These are phyloP conservation scores for Thunnus albacares DNA, from an alignment of 2,797 vertebrate genomes.

Conservation along the genomic window DNA sequence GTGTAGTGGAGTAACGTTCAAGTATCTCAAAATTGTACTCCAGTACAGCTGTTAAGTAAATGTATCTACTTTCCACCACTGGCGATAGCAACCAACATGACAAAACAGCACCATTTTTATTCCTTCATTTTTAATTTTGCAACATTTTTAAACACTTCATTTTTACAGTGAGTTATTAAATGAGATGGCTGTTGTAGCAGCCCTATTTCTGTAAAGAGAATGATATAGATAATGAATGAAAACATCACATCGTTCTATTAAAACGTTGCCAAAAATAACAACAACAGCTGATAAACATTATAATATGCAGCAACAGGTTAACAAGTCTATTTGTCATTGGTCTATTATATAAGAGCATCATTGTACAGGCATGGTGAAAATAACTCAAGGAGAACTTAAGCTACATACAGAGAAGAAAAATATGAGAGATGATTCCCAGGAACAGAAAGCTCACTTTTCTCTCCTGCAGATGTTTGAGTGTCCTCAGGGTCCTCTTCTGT, in stretches of 20 bases:
- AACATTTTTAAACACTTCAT: neutral
- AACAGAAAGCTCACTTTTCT: neutral
- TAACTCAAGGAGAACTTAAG: neutral
- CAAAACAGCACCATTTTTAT: neutral
- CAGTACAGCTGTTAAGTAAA: neutral
- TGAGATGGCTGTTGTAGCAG: neutral
- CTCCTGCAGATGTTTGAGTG: neutral
- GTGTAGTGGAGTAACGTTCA: neutral
- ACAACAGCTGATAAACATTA: neutral
- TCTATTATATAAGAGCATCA: neutral
- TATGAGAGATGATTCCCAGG: neutral
- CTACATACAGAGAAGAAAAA: neutral
- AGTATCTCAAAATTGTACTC: neutral
- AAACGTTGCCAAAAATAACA: neutral
- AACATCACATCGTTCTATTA: neutral
- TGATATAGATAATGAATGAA: neutral
- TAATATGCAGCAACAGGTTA: neutral
- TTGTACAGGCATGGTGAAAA: neutral
- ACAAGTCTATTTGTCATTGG: neutral
- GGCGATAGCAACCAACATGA: neutral
- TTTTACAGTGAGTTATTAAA: neutral
- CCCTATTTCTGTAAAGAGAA: neutral
- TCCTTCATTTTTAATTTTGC: neutral
- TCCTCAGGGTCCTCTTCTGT: neutral
- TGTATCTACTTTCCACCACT: neutral